A percentile compares a stretch with the other conserved stretches of the same genome.
phyloP scores from a whole-genome alignment of 1,140 invertebrate genomes.

The Muscidifurax raptorellus region DNA sequence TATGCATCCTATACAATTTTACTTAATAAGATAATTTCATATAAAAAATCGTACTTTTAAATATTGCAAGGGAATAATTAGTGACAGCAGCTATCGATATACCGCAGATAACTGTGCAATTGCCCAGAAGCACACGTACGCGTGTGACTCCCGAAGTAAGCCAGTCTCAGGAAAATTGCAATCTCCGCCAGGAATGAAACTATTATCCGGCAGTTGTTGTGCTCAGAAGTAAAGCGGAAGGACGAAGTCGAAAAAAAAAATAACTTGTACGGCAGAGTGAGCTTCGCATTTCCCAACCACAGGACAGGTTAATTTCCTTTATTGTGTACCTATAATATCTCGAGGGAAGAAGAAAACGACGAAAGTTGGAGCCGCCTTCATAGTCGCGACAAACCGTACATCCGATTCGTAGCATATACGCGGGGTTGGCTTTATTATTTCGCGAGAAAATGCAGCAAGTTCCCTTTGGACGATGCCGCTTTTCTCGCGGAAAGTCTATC shows the following conservation, averaged over 20 bases:
- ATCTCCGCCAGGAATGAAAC: constrained; percentile 22
- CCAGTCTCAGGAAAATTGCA: constrained; percentile 20
- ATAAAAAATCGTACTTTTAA: no score
- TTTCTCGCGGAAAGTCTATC: no score
- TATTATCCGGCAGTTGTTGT: not conserved
- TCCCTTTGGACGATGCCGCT: no score
- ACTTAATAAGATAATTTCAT: no score
- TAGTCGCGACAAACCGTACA: not conserved
- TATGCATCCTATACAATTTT: no score
- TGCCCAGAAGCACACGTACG: not conserved
- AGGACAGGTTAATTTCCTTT: constrained; percentile 34
- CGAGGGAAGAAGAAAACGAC: not conserved
- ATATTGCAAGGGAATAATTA: not conserved
- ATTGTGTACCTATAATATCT: not conserved
- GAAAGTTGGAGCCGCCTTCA: not conserved
- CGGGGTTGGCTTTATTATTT: not conserved
- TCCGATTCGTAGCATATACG: not conserved
- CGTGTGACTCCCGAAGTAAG: not conserved
- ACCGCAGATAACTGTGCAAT: not conserved
- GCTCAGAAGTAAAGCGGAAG: not conserved
- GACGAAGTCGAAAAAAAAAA: not conserved
- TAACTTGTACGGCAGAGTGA: not conserved
- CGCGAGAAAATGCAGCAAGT: not conserved
- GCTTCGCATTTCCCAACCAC: not conserved
- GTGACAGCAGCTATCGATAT: not conserved